Evolutionary conservation across 1,140 invertebrate genomes (phyloP), one percentile per base, ranked within the genome.

Genomic region (Euwallacea similis): DNA sequence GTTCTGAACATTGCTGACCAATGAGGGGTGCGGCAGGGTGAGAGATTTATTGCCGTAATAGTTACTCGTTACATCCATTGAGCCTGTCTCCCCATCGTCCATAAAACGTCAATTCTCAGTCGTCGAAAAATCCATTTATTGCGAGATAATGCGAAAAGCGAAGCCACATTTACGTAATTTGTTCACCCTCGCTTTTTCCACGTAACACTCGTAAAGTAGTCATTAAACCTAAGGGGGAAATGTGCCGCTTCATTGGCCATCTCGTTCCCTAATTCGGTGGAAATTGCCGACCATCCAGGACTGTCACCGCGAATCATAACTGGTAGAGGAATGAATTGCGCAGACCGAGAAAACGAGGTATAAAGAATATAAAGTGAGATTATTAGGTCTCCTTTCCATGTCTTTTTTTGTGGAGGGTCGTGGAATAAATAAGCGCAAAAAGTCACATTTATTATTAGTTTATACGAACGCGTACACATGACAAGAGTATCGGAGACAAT

Each of bases 261-360:
- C 66, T 74, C 69, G 66, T 66, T 64, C 58, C 66, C 66, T 74
- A 74, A 72, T 72, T 69, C 70, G 70, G 46, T 63, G 55, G 69
- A 74, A 74, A 74, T 74, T 74, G 73, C 61, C 73, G 70, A 65
- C 70, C 73, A 74, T 72, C 73, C 44, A 64, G 46, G 53, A 53
- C 65, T 64, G 73, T 74, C 73, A 69, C 21, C 55, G 69, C 70
- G 70, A 72, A 74, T 74, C 73, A 72, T 69, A 50, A 71, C 69
- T 62, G 33, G 43, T 50, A 42, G 6, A 47, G 61, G 41, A 56
- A 72, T 7, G 62, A 61, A 62, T 44, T 47, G 66, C 70, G 66
- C 69, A 61, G 33, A 69, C 43, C 62, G 53, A 54, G 65, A 58
- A 44, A 58, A 66, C 7, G 41, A 58, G 6, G 15, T 10, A 65